Base-by-base conservation (phyloP, 1,140 invertebrate species). In the Dysdera silvatica region DNA sequence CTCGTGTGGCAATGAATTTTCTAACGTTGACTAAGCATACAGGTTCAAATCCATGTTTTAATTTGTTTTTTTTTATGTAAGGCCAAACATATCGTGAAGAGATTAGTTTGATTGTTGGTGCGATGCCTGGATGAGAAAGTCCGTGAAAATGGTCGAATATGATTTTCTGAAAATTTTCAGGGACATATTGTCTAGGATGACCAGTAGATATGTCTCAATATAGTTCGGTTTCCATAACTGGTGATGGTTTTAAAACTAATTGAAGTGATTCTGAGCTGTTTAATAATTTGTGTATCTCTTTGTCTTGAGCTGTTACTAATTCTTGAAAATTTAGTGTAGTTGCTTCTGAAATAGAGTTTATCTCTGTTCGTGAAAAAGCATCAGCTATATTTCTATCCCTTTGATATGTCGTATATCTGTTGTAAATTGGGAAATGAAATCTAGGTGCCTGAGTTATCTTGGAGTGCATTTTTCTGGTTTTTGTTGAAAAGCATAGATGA, bases 371-470 rank as follows among this genome's bases (percentile, higher is more conserved):
- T 0, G 65, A 67, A 8, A 58, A 20, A 5, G 53, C 37, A 37
- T 67, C 53, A 1, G 62, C 63, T 45, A 51, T 40, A 49, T 79
- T 79, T 7, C 71, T 61, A 1, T 61, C 51, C 77, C 76, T 2
- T 66, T 26, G 18, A 78, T 67, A 62, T 77, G 70, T 16, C 63
- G 32, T 31, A 78, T 74, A 26, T 75, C 67, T 0, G 73, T 75
- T 0, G 72, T 71, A 60, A 74, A 77, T 66, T 77, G 74, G 0
- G 68, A 60, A 12, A 78, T 75, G 26, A 63, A 75, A 55, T 77
- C 71, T 0, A 78, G 59, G 20, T 78, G 72, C 5, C 66, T 41
- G 0, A 65, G 16, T 43, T 75, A 64, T 14, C 67, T 20, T 10
- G 72, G 66, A 37, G 67, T 54, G 16, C 65, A 57, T 51, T 53